Evolutionary conservation across 2,888 invertebrate genomes (phyloP).

Genomic region (Falcaria lacertinaria): DNA sequence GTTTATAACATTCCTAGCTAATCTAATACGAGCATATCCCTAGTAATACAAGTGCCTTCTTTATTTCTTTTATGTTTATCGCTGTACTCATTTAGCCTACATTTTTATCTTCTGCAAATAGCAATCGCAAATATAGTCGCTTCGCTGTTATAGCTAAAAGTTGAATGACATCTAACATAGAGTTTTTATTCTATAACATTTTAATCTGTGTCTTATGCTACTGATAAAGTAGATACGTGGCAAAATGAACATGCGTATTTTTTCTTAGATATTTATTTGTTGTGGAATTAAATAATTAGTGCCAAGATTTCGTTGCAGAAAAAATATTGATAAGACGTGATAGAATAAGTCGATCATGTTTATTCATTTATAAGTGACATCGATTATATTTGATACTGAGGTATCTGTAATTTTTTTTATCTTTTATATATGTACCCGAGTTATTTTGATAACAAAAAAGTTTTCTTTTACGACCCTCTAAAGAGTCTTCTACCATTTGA

Average conservation of each 20-base stretch:
- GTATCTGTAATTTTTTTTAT: too few relatives aligned
- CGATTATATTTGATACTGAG: too few relatives aligned
- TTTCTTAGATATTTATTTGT: too few relatives aligned
- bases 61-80: slow-evolving; percentile 1
- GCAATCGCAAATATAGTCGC: neutral
- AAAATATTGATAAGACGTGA: too few relatives aligned
- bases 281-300: too few relatives aligned
- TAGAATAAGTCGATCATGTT: too few relatives aligned
- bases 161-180: neutral
- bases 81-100: neutral
- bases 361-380: too few relatives aligned
- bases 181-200: neutral
- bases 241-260: neutral
- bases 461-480: too few relatives aligned
- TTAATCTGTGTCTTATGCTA: neutral
- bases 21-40: neutral
- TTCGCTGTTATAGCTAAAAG: neutral
- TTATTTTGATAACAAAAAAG: too few relatives aligned
- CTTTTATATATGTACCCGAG: too few relatives aligned
- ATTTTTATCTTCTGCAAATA: neutral
- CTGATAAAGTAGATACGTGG: neutral
- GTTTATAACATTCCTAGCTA: neutral
- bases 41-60: neutral
- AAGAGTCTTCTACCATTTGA: too few relatives aligned
- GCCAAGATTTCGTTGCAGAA: too few relatives aligned